phyloP scores from a whole-genome alignment of 2,113 vertebrate species.

The Drymodes brunneopygia region DNA sequence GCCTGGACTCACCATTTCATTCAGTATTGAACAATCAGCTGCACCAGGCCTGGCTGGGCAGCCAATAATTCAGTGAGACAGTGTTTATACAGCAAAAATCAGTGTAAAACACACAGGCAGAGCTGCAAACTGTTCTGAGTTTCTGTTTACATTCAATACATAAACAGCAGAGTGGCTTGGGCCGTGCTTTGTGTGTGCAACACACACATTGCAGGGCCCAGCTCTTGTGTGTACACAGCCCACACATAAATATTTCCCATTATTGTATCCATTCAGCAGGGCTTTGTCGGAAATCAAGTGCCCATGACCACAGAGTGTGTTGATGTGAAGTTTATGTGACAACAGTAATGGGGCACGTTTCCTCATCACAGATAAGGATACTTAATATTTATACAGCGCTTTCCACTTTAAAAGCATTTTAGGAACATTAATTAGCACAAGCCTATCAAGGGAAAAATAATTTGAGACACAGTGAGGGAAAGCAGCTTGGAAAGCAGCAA shows the following conservation, averaged over 20 bases:
- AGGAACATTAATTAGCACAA: neutral
- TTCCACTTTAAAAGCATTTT: conserved; percentile 22
- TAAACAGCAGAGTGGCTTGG: neutral
- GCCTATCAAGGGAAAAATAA: neutral
- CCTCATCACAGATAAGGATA: conserved; percentile 21
- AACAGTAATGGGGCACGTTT: conserved; percentile 4
- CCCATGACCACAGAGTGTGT: neutral
- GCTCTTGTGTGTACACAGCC: neutral
- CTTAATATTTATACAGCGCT: conserved; percentile 29
- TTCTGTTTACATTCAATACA: neutral
- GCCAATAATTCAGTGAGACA: neutral
- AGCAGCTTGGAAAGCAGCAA: neutral
- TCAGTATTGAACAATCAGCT: neutral
- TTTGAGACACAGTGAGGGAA: neutral
- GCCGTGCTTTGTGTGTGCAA: neutral
- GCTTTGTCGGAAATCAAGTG: neutral
- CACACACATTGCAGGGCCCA: neutral
- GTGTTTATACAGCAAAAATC: neutral
- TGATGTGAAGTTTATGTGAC: conserved; percentile 22
- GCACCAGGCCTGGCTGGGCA: neutral
- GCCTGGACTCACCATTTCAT: neutral
- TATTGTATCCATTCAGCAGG: neutral
- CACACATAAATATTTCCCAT: conserved; percentile 27
- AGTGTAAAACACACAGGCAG: neutral
- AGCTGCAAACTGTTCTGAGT: neutral